Base-by-base conservation (phyloP, 1,140 invertebrate genomes). In the Cydia amplana region DNA sequence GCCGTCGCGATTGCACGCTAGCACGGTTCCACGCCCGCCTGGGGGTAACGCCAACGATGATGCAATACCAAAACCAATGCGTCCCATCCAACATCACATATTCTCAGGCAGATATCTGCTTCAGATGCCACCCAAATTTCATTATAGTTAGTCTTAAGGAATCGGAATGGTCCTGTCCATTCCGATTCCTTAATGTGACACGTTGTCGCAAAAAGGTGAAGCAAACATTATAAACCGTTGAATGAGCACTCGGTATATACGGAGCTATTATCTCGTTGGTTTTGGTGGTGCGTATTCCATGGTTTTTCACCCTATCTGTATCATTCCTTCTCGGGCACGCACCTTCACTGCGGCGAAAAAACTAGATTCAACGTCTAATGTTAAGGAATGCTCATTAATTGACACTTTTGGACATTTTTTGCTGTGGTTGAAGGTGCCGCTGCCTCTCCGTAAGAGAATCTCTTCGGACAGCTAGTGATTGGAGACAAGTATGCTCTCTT, bases 1-100 rank as follows among this genome's bases (percentile, higher is more conserved):
- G 88, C 91, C 89, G 88, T 91, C 77, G 90, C 89, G 82, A 87
- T 91, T 80, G 85, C 85, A 83, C 84, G 87, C 84, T 90, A 90
- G 82, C 87, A 90, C 88, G 81, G 89, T 91, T 89, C 88, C 89
- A 89, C 86, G 75, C 83, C 86, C 85, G 85, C 84, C 81, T 74
- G 75, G 75, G 78, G 76, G 77, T 73, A 64, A 10, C 63, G 63
- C 63, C 63, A 4, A 23, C 43, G 74, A 75, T 7, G 18, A 14
- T n/a, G 18, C 7, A 72, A 16, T 7, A 14, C 43, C 43, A 43
- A 20, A 32, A 23, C 20, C 43, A 72, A 20, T 72, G 32, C n/a
- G 12, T 36, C n/a, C 32, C 9, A 18, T 2, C 16, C 25, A 72
- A 72, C 32, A 40, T 18, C 12, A 49, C 70, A 40, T 28, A 28